Percentiles rank a stretch among this genome's conserved stretches.
Conservation (phyloP, 2,888 invertebrate species). For the Lutraria lutraria region DNA sequence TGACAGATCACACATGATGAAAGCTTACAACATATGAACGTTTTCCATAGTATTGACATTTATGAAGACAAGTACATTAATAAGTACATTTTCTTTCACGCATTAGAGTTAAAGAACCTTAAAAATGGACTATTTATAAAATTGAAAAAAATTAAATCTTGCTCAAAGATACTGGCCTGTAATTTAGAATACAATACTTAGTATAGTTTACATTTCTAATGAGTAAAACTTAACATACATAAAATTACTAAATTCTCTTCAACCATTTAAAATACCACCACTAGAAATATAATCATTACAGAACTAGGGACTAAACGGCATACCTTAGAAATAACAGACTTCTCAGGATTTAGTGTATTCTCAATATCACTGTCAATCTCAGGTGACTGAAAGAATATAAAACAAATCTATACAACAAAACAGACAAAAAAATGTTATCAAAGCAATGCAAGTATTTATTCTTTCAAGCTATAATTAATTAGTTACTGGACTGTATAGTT, state of each 20-base stretch:
- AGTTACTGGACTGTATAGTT: too few relatives aligned
- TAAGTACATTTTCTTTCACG: background rate
- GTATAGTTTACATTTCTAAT: background rate
- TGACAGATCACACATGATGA: background rate
- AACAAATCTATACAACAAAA: background rate
- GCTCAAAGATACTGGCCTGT: background rate
- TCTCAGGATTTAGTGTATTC: constrained; percentile 71
- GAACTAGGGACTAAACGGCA: background rate
- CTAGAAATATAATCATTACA: background rate
- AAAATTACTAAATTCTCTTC: background rate
- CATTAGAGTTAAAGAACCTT: background rate
- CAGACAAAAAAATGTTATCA: too few relatives aligned
- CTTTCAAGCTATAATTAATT: too few relatives aligned
- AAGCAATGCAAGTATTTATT: too few relatives aligned
- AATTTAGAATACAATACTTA: background rate
- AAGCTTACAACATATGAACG: background rate
- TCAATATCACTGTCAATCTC: constrained; percentile 81
- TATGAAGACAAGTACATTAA: background rate
- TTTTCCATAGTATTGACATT: background rate
- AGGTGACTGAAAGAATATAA: constrained; percentile 43
- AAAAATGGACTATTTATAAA: background rate
- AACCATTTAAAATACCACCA: background rate
- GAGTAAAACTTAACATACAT: background rate
- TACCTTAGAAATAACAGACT: constrained; percentile 61
- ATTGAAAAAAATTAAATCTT: too few relatives aligned